Conservation (phyloP, 2,113 vertebrate genomes). For the Stegastes partitus region DNA sequence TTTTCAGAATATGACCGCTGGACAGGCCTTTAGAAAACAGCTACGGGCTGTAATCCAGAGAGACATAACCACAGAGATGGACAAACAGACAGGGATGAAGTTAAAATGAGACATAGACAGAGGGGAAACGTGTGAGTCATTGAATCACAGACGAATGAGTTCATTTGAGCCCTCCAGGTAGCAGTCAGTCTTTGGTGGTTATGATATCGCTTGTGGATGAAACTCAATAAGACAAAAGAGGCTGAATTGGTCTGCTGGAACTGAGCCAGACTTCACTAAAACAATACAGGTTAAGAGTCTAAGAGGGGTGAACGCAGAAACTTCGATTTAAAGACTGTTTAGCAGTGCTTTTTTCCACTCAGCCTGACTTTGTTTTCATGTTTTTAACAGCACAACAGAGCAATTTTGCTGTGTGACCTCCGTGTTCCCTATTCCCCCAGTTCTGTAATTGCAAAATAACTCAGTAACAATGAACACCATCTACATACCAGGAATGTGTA, state of each 20-base stretch:
- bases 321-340: background rate
- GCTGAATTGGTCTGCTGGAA: constrained; percentile 86
- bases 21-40: background rate
- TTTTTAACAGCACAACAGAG: too few relatives aligned
- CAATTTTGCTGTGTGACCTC: too few relatives aligned
- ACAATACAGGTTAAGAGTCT: constrained; percentile 72
- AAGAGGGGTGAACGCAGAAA: background rate
- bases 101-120: constrained; percentile 21
- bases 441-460: background rate
- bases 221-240: constrained; percentile 89
- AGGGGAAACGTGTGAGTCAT: constrained; percentile 37
- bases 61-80: background rate
- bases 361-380: background rate
- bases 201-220: constrained; percentile 87
- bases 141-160: constrained; percentile 83
- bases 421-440: too few relatives aligned
- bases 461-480: background rate
- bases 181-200: constrained; percentile 88
- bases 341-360: background rate
- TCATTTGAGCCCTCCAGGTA: constrained; percentile 86
- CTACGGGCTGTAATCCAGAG: background rate
- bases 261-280: constrained; percentile 76
- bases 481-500: background rate
- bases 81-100: constrained; percentile 46
- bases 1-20: background rate